These are phyloP conservation scores for Oxytorus armatus DNA, from an alignment of 2,888 invertebrate genomes.

Conservation along the genomic window DNA sequence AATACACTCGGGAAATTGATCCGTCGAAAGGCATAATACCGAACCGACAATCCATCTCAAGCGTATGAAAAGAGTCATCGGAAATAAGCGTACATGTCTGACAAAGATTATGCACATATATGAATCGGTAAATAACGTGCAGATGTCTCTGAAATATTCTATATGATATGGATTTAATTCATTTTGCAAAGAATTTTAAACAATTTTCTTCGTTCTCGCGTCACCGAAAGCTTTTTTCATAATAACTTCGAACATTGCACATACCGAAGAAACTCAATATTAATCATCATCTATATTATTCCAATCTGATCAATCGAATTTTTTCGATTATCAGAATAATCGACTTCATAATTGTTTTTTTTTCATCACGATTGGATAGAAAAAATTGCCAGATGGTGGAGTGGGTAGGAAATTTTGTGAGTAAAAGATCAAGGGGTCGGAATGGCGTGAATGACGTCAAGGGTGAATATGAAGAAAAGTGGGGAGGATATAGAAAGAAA, in stretches of 20 bases:
- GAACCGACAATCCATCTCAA: background rate
- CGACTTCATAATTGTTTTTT: background rate
- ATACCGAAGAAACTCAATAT: background rate
- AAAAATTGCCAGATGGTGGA: constrained; percentile 6
- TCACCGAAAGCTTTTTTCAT: background rate
- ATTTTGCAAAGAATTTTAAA: background rate
- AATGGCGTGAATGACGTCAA: background rate
- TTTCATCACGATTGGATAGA: background rate
- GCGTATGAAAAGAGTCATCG: background rate
- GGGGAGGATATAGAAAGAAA: constrained; percentile 12
- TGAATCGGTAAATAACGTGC: no score
- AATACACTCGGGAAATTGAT: constrained; percentile 18
- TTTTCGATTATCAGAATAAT: no score
- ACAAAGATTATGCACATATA: no score
- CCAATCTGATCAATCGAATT: background rate
- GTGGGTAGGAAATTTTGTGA: background rate
- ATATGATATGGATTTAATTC: background rate
- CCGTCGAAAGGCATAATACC: background rate
- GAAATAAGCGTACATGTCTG: no score
- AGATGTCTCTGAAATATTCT: background rate
- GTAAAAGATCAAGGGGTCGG: constrained; percentile 15
- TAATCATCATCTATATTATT: background rate
- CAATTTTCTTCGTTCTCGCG: background rate
- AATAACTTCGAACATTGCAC: background rate
- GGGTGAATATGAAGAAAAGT: constrained; percentile 45